These are phyloP conservation scores for Xylota sylvarum DNA, from an alignment of 2,888 invertebrate genomes.

Conservation along the genomic window DNA sequence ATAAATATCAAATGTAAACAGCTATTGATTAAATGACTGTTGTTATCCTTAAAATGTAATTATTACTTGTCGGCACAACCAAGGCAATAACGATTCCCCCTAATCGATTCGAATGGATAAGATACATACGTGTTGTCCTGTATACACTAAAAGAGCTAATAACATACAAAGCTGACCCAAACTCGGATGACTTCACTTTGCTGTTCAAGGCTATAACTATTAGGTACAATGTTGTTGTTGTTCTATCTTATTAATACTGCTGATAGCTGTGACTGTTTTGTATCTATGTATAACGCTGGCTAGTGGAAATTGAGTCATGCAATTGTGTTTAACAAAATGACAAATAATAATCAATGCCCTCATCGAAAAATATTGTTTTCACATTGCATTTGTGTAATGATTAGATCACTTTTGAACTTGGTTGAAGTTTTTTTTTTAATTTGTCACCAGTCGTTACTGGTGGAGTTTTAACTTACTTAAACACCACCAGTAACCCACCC, in stretches of 20 bases:
- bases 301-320: slow-evolving; percentile 54
- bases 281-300: slow-evolving; percentile 6
- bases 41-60: slow-evolving; percentile 26
- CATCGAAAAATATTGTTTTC: slow-evolving; percentile 27
- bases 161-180: slow-evolving; percentile 37
- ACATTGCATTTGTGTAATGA: slow-evolving; percentile 33
- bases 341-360: slow-evolving; percentile 39
- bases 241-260: slow-evolving; percentile 36
- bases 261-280: slow-evolving; percentile 5
- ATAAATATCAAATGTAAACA: slow-evolving; percentile 15
- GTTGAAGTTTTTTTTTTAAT: neutral
- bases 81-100: slow-evolving; percentile 24
- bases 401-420: slow-evolving; percentile 5
- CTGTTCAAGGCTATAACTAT: slow-evolving; percentile 55
- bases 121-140: slow-evolving; percentile 17
- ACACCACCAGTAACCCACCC: too few species aligned
- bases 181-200: slow-evolving; percentile 54
- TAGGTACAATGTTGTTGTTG: slow-evolving; percentile 30
- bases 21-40: slow-evolving; percentile 30
- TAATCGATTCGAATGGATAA: slow-evolving; percentile 34
- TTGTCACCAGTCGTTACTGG: too few species aligned
- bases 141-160: slow-evolving; percentile 19
- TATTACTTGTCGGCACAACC: slow-evolving; percentile 38
- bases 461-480: too few species aligned
- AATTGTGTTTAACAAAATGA: slow-evolving; percentile 48